Percentiles rank a stretch among this genome's conserved stretches.
These are phyloP conservation scores for Eulacestoma nigropectus DNA, from an alignment of 2,113 vertebrate species.

Conservation along the genomic window DNA sequence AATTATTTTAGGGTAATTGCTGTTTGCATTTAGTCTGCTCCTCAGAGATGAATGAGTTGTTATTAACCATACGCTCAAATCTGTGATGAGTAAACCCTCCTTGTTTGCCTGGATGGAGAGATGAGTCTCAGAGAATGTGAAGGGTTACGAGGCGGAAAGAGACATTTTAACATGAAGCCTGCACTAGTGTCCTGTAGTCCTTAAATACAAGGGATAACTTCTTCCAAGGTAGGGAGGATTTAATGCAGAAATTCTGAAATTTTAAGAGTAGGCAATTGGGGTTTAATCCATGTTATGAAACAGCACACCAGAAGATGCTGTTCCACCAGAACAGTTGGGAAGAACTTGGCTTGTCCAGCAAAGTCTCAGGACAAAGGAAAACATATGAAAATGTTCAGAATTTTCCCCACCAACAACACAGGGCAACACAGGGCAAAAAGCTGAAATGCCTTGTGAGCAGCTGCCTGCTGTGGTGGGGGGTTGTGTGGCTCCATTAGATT, in stretches of 20 bases:
- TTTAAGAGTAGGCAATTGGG: background rate
- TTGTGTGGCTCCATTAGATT: rapidly evolving
- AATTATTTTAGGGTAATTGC: background rate
- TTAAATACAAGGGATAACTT: background rate
- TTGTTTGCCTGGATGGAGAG: background rate
- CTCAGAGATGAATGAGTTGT: background rate
- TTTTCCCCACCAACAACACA: background rate
- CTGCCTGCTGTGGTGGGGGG: rapidly evolving
- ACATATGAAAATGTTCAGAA: background rate
- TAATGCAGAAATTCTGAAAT: background rate
- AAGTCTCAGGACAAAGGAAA: background rate
- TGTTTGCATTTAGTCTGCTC: background rate
- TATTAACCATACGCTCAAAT: background rate
- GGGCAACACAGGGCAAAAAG: background rate
- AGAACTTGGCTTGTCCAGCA: background rate
- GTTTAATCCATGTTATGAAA: background rate
- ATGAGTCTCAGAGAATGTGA: background rate
- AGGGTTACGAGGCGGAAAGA: background rate
- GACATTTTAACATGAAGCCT: background rate
- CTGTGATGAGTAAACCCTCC: background rate
- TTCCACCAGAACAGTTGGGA: background rate
- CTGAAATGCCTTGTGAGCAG: background rate
- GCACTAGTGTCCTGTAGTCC: background rate
- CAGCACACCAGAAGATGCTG: background rate
- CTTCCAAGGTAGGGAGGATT: background rate